Evolutionary conservation across 2,797 vertebrate species (phyloP), one percentile per base, ranked within the genome.

Genomic region (Diplodus puntazzo): DNA sequence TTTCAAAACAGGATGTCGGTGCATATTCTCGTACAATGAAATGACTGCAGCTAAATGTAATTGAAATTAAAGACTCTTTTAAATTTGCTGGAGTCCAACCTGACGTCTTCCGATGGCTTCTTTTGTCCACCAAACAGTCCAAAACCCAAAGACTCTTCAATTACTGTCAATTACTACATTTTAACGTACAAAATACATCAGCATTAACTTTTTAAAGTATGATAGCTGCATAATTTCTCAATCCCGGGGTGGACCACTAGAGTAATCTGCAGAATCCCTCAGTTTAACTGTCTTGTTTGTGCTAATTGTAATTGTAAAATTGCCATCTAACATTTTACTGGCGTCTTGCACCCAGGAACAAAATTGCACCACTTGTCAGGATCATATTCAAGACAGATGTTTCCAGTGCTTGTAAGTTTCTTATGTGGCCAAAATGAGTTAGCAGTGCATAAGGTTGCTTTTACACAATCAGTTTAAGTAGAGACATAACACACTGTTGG

Each of bases 401-500:
- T 66, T 73, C 42, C 30, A 34, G 30, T 34, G 34, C 30, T 34
- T 69, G n/a, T n/a, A 9, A 17, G 27, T 57, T 64, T 14, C 18
- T 3, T 39, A 45, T 58, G 25, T 61, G 52, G 10, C 7, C 5
- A 46, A 34, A 70, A 20, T 30, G 18, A 74, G 34, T 62, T n/a
- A 86, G 39, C 39, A 9, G 17, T 9, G 20, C 23, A 21, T 20
- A 21, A 3, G 7, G 17, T 74, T 14, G 25, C 43, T 78, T 74
- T 62, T 83, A 39, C 52, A 25, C 65, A 46, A 30, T 71, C 65
- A n/a, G 27, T 62, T 75, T 18, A 8, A 68, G 61, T 67, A 11
- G 69, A 80, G 77, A 75, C 39, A 16, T 45, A 53, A 76, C 73
- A 68, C 49, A 10, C 23, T 45, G 64, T 76, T 54, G 50, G 49